Conservation (phyloP, 2,888 invertebrate genomes). For the Brachylomia viminalis region DNA sequence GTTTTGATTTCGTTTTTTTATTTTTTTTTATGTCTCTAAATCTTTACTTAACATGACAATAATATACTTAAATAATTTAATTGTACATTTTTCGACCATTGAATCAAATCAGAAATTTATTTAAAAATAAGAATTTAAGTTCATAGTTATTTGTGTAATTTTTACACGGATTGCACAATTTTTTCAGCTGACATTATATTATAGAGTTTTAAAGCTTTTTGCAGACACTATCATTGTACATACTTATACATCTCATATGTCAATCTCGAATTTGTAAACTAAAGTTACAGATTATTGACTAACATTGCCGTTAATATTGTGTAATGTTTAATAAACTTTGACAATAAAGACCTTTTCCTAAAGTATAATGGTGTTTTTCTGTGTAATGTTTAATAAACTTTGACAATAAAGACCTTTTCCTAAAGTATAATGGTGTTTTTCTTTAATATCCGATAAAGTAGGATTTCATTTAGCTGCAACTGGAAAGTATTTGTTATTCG, state of each 20-base stretch:
- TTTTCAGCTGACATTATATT: conserved; percentile 38
- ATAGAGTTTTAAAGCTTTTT: conserved; percentile 69
- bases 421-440: conserved; percentile 70
- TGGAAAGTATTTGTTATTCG: neutral
- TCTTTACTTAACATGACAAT: conserved; percentile 14
- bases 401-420: conserved; percentile 86
- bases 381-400: conserved; percentile 82
- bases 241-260: conserved; percentile 70
- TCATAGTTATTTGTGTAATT: conserved; percentile 51
- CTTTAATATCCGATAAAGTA: neutral
- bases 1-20: neutral
- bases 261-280: conserved; percentile 75
- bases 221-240: conserved; percentile 69
- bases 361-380: conserved; percentile 68
- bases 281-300: conserved; percentile 60
- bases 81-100: conserved; percentile 13
- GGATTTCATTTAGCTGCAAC: neutral
- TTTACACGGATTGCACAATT: conserved; percentile 59
- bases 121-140: conserved; percentile 29
- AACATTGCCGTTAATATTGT: conserved; percentile 82
- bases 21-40: neutral
- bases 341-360: conserved; percentile 86
- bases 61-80: conserved; percentile 42
- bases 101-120: conserved; percentile 23
- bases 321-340: conserved; percentile 83